Evolutionary conservation across 2,888 invertebrate genomes (phyloP), one percentile per base, ranked within the genome.

Genomic region (Hirtodrosophila histrioides): DNA sequence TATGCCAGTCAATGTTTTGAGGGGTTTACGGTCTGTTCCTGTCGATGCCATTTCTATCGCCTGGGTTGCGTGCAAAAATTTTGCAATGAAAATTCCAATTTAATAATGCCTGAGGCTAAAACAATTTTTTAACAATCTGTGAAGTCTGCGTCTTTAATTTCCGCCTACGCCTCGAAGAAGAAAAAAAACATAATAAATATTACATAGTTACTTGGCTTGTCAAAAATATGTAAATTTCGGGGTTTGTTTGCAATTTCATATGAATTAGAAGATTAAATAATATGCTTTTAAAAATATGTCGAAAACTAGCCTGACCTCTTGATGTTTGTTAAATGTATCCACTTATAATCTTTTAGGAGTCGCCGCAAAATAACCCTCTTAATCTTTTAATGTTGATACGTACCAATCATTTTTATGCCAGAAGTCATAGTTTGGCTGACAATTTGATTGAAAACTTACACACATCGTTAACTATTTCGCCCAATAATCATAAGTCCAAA

Each of bases 61-160:
- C 10, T 10, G 24, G n/a, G 39, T 51, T 23, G 49, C 27, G 54
- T 51, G 50, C 48, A 49, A 39, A 40, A 50, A 36, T 58, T 72
- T 73, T 43, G 75, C 72, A 79, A 66, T 75, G 76, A 31, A 31
- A 31, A 31, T 81, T 73, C 86, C 84, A 86, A 84, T 84, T 86
- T 88, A 80, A 69, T 79, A 69, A 74, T 37, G 86, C 83, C 84
- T 60, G 61, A 36, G 86, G 83, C 88, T 79, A 27, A 51, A 78
- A 12, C 56, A 65, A 65, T 61, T 70, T 48, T 43, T 39, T 51
- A 65, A 67, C 17, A 62, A 64, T 56, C 69, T 58, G 51, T 45
- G 51, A 54, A 67, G 62, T 49, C 45, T 43, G 67, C 40, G 80
- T 71, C 85, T 81, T 71, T 82, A 82, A 87, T 82, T 82, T 82